Conservation (phyloP, 2,888 invertebrate genomes). For the Agapetus fuscipes region DNA sequence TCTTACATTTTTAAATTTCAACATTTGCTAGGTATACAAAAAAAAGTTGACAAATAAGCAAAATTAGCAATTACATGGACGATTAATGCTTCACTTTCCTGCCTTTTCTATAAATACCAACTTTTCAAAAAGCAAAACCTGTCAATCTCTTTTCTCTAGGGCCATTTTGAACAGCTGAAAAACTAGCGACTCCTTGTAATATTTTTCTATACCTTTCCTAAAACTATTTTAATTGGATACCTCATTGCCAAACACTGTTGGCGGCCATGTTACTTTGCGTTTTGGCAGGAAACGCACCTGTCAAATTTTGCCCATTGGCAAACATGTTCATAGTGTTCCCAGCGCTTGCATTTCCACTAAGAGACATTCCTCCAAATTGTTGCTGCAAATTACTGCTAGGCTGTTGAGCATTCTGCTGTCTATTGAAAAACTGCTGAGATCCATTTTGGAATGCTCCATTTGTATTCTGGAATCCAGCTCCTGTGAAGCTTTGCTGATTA, state of each 20-base stretch:
- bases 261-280: constrained; percentile 15
- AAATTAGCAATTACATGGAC: too few species aligned
- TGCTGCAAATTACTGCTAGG: constrained; percentile 11
- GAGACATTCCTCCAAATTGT: constrained; percentile 17
- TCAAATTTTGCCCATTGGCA: constrained; percentile 5
- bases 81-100: too few species aligned
- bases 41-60: too few species aligned
- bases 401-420: constrained; percentile 3
- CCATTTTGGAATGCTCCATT: constrained; percentile 13
- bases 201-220: too few species aligned
- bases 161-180: too few species aligned
- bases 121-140: too few species aligned
- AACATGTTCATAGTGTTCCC: constrained; percentile 9
- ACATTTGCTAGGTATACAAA: too few species aligned
- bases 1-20: too few species aligned
- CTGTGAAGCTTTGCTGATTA: too few species aligned
- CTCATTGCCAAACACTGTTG: constrained; percentile 19
- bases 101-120: too few species aligned
- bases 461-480: constrained; percentile 14
- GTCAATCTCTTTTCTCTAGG: too few species aligned
- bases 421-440: constrained; percentile 11
- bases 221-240: background rate
- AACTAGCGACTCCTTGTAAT: too few species aligned
- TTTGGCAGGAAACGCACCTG: constrained; percentile 9
- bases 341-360: constrained; percentile 3